Evolutionary conservation across 2,113 vertebrate species (phyloP).

Genomic region (Scytalopus superciliaris): DNA sequence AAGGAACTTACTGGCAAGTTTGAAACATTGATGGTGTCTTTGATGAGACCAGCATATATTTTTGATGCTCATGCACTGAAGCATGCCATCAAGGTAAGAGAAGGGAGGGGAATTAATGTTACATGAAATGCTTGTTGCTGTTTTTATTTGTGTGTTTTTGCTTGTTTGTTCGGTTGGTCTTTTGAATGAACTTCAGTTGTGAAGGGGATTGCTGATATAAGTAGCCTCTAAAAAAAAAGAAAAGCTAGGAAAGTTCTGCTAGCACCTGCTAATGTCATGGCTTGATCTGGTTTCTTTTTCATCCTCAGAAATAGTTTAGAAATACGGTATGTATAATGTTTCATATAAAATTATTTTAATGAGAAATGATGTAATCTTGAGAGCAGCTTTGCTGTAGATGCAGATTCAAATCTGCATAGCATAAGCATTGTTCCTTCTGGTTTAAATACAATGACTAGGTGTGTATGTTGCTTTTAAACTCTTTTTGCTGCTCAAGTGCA

Average conservation of each 20-base stretch:
- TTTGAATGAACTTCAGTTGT: not conserved
- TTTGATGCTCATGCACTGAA: constrained; percentile 89
- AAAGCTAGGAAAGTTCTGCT: not conserved
- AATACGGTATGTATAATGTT: not conserved
- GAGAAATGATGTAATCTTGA: not conserved
- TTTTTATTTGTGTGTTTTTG: not conserved
- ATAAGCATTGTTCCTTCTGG: not conserved
- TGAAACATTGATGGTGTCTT: constrained; percentile 86
- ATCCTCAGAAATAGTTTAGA: not conserved
- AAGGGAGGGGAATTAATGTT: not conserved
- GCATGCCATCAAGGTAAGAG: constrained; percentile 89
- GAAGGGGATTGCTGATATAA: not conserved
- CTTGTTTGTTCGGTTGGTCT: too few species aligned
- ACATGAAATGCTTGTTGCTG: not conserved
- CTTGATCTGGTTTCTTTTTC: not conserved
- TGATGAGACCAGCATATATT: constrained; percentile 82
- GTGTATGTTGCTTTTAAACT: not conserved
- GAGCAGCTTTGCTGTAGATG: not conserved
- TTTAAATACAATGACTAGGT: not conserved
- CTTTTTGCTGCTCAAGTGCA: not conserved
- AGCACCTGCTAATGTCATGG: not conserved
- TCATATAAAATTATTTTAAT: not conserved
- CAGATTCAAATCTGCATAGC: not conserved
- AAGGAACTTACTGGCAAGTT: constrained; percentile 92
- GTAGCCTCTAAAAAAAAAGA: not conserved